phyloP scores from a whole-genome alignment of 2,888 invertebrate species.

The Acrobeloides nanus region DNA sequence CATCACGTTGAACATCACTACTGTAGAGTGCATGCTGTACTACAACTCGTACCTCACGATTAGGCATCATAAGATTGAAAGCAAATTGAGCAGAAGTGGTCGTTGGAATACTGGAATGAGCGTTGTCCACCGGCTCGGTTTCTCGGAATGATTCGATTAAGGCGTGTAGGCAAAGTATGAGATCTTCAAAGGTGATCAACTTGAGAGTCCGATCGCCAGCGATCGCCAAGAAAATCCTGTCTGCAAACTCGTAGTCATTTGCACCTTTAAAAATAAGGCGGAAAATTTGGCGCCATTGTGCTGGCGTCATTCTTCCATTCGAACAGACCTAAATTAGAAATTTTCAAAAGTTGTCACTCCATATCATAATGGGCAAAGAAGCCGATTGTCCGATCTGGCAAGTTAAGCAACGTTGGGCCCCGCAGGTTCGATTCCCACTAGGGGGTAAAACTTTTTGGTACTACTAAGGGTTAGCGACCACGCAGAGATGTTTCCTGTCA shows the following conservation, averaged over 20 bases:
- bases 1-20: no score
- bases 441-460: no score
- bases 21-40: neutral
- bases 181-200: conserved; percentile 36
- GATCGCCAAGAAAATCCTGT: conserved; percentile 38
- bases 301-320: conserved; percentile 40
- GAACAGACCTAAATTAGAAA: conserved; percentile 39
- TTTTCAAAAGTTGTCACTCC: neutral
- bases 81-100: conserved; percentile 40
- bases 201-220: conserved; percentile 30
- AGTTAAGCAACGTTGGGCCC: no score
- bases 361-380: no score
- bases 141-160: conserved; percentile 24
- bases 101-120: conserved; percentile 20
- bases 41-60: conserved; percentile 25
- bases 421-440: no score
- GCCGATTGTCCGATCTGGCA: no score
- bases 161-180: conserved; percentile 38
- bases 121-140: conserved; percentile 9
- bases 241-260: conserved; percentile 38
- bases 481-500: no score
- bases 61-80: conserved; percentile 35
- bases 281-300: conserved; percentile 40
- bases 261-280: conserved; percentile 40
- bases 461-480: no score